A percentile compares a stretch with the other conserved stretches of the same genome.
These are phyloP conservation scores for Eremobia ochroleuca DNA, from an alignment of 2,888 invertebrate species.

Conservation along the genomic window DNA sequence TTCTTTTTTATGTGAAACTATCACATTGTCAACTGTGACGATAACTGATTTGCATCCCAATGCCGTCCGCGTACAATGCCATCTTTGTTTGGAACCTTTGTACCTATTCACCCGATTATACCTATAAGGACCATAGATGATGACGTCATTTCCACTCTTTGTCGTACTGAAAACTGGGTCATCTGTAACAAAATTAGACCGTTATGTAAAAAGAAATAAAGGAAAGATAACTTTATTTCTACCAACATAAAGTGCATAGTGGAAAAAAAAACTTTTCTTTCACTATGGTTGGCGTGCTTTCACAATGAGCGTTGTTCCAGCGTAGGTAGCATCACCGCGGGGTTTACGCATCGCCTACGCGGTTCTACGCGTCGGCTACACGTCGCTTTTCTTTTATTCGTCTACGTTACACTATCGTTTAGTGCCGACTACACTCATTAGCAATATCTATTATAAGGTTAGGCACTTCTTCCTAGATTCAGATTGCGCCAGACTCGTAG, in stretches of 20 bases:
- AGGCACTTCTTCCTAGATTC: not conserved
- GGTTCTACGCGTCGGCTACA: not conserved
- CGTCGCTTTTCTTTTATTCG: not conserved
- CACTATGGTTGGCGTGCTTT: not conserved
- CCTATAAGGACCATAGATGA: constrained; percentile 31
- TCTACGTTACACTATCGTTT: not conserved
- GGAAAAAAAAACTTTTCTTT: not conserved
- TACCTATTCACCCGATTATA: constrained; percentile 34
- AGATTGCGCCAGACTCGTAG: not conserved
- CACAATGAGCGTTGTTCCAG: not conserved
- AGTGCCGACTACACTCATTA: not conserved
- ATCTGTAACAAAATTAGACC: constrained; percentile 26
- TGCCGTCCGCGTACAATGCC: constrained; percentile 44
- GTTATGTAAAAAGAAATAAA: not conserved
- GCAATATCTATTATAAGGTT: not conserved
- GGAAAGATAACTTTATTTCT: not conserved
- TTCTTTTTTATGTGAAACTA: constrained; percentile 31
- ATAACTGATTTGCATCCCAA: constrained; percentile 32
- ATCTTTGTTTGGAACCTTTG: constrained; percentile 44
- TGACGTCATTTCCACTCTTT: constrained; percentile 43
- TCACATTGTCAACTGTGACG: constrained; percentile 17
- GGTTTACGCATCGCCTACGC: not conserved
- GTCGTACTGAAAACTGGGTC: constrained; percentile 23
- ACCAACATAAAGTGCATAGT: not conserved
- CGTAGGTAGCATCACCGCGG: not conserved